phyloP scores from a whole-genome alignment of 2,888 invertebrate species.

The Eupithecia abbreviata region DNA sequence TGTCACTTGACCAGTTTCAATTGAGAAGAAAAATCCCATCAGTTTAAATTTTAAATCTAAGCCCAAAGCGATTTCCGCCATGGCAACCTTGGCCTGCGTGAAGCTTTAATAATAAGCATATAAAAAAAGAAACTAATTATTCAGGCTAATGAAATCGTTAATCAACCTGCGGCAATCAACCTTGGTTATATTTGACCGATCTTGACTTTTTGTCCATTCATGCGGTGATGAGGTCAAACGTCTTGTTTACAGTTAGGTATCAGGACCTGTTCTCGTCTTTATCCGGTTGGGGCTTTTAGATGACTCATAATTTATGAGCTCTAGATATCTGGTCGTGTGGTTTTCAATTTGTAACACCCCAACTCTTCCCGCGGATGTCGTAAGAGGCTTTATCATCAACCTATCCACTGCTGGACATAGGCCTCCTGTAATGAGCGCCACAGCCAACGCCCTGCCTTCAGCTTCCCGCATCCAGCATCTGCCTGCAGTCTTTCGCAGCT shows the following conservation, averaged over 20 bases:
- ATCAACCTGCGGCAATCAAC: constrained; percentile 10
- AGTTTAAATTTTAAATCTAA: not conserved
- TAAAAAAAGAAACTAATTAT: constrained; percentile 14
- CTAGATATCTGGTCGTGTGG: not conserved
- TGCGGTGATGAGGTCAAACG: not conserved
- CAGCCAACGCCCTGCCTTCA: no score
- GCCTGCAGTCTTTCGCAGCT: no score
- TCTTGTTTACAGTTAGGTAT: not conserved
- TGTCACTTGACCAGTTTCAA: not conserved
- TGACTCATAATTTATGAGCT: not conserved
- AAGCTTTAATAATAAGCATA: not conserved
- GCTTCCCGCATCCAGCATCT: no score
- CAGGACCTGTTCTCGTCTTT: not conserved
- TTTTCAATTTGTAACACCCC: not conserved
- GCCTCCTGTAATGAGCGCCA: no score
- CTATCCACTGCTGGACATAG: no score
- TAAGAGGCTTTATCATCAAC: not conserved
- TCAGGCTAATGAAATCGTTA: constrained; percentile 6
- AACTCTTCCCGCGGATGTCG: not conserved
- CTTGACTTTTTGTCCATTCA: constrained; percentile 29
- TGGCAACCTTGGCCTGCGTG: not conserved
- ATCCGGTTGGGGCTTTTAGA: not conserved
- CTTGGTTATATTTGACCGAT: constrained; percentile 8
- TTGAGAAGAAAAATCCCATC: not conserved
- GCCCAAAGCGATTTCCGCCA: not conserved